Percentiles rank a stretch among this genome's conserved stretches.
Conservation (phyloP, 2,888 invertebrate genomes). For the Hyles lineata region DNA sequence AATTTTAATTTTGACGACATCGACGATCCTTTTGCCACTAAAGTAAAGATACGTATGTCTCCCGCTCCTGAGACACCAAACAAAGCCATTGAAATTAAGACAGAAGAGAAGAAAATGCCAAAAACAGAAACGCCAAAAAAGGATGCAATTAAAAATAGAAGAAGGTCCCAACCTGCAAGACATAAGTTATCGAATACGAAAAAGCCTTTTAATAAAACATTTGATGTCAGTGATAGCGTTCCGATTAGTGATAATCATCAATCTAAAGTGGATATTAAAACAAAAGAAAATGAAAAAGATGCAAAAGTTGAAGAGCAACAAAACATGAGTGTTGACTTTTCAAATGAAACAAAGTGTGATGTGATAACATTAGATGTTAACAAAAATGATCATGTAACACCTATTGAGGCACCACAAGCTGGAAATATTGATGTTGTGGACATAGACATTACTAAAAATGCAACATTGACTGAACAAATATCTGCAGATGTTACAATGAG, state of each 20-base stretch:
- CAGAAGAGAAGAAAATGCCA: conserved; percentile 33
- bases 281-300: too few relatives aligned
- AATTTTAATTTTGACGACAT: conserved; percentile 76
- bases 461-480: not conserved
- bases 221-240: conserved; percentile 39
- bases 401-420: not conserved
- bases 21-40: conserved; percentile 73
- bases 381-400: not conserved
- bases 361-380: not conserved
- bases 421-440: conserved; percentile 1
- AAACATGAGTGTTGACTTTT: not conserved
- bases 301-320: not conserved
- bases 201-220: conserved; percentile 56
- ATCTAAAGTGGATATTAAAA: not conserved
- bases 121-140: conserved; percentile 41
- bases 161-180: conserved; percentile 60
- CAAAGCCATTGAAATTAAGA: conserved; percentile 36
- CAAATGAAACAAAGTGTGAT: not conserved
- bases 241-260: conserved; percentile 25
- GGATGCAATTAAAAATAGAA: conserved; percentile 50
- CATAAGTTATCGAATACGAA: conserved; percentile 50
- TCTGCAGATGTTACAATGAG: not conserved
- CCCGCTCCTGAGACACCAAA: conserved; percentile 55
- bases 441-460: not conserved
- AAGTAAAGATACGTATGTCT: conserved; percentile 67